These are phyloP conservation scores for Ardeotis arabs DNA, from an alignment of 2,113 vertebrate genomes.

Conservation along the genomic window DNA sequence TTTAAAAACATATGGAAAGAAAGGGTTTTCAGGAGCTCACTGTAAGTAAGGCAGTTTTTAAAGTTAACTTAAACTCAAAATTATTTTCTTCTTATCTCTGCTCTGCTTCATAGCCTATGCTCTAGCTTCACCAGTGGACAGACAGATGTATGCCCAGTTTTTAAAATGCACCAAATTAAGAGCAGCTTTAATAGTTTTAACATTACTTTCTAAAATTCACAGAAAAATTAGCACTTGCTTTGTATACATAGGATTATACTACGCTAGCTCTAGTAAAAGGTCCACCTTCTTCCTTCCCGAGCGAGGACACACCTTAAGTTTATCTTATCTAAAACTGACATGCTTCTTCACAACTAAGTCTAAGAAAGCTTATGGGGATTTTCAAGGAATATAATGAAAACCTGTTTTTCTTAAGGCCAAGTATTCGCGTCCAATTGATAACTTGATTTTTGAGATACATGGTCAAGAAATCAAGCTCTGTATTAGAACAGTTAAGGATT, in stretches of 20 bases:
- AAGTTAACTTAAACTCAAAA: background rate
- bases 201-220: background rate
- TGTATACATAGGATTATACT: background rate
- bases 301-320: background rate
- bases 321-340: background rate
- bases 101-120: background rate
- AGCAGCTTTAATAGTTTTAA: background rate
- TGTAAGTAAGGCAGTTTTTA: background rate
- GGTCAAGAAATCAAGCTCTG: background rate
- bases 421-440: background rate
- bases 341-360: background rate
- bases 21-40: background rate
- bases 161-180: background rate
- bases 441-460: background rate
- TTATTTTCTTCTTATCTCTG: background rate
- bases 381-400: background rate
- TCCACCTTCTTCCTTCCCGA: background rate
- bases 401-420: background rate
- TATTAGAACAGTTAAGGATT: background rate
- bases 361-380: slow-evolving; percentile 1
- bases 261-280: background rate
- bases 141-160: background rate
- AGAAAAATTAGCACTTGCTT: background rate
- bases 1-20: background rate
- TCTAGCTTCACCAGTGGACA: background rate